These are phyloP conservation scores for Spilosoma lubricipeda DNA, from an alignment of 2,888 invertebrate species.

Conservation along the genomic window DNA sequence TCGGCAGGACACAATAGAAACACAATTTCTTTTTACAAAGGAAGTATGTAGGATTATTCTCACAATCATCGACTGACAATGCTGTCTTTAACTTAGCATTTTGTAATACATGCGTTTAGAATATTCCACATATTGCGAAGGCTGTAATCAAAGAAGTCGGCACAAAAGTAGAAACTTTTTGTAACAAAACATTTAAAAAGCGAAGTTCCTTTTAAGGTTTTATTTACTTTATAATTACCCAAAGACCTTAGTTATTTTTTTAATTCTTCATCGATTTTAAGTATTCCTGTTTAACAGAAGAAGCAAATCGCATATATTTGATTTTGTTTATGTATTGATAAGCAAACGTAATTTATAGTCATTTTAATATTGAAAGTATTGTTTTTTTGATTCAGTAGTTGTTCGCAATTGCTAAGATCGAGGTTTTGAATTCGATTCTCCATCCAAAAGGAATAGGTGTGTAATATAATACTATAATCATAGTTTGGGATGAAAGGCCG, in stretches of 20 bases:
- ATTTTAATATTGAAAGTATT: not conserved
- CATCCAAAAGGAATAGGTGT: too few species aligned
- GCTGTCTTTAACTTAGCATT: slow-evolving; percentile 8
- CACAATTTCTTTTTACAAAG: slow-evolving; percentile 34
- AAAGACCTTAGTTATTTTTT: not conserved
- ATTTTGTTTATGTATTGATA: not conserved
- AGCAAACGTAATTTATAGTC: not conserved
- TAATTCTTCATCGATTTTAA: not conserved
- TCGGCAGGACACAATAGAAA: slow-evolving; percentile 8
- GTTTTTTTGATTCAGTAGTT: not conserved
- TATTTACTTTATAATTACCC: not conserved
- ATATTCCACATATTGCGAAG: slow-evolving; percentile 11
- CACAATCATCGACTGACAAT: slow-evolving; percentile 40
- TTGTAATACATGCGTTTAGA: slow-evolving; percentile 12
- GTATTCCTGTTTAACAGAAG: not conserved
- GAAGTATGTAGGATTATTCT: slow-evolving; percentile 59
- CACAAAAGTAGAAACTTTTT: slow-evolving; percentile 13
- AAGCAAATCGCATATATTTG: not conserved
- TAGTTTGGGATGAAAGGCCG: too few species aligned
- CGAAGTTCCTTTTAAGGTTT: not conserved
- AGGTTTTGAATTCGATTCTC: too few species aligned
- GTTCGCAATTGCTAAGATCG: too few species aligned
- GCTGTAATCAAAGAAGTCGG: slow-evolving; percentile 14
- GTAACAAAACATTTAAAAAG: not conserved
- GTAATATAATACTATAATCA: too few species aligned